Evolutionary conservation across 1,140 invertebrate species (phyloP).

Genomic region (Saccostrea echinata): DNA sequence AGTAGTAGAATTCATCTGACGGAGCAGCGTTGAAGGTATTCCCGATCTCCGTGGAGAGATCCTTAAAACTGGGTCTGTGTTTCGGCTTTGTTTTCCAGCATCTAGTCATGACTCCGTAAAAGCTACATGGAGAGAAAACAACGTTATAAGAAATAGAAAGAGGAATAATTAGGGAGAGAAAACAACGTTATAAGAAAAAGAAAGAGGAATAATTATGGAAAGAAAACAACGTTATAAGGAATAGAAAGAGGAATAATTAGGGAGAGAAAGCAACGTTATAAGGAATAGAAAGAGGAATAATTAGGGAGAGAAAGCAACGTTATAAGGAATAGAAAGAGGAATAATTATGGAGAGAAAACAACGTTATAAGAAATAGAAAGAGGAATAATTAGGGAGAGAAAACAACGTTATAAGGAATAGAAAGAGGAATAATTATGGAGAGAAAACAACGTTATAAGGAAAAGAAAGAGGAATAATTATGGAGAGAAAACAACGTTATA

Average conservation of each 20-base stretch:
- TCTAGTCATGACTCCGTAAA: background rate
- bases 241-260: background rate
- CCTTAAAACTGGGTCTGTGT: conserved; percentile 8
- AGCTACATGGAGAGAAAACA: background rate
- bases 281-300: background rate
- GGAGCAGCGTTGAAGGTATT: background rate
- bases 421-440: background rate
- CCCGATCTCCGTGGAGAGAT: background rate
- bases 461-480: background rate
- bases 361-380: no score
- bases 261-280: no score
- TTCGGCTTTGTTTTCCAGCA: conserved; percentile 18
- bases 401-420: no score
- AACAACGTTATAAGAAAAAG: no score
- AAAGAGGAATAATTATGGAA: background rate
- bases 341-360: no score
- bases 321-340: no score
- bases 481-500: no score
- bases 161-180: background rate
- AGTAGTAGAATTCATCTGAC: conserved; percentile 21
- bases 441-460: no score
- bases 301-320: no score
- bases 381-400: background rate
- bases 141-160: no score
- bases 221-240: no score